Evolutionary conservation across 2,113 vertebrate species (phyloP).

Genomic region (Fregetta grallaria): DNA sequence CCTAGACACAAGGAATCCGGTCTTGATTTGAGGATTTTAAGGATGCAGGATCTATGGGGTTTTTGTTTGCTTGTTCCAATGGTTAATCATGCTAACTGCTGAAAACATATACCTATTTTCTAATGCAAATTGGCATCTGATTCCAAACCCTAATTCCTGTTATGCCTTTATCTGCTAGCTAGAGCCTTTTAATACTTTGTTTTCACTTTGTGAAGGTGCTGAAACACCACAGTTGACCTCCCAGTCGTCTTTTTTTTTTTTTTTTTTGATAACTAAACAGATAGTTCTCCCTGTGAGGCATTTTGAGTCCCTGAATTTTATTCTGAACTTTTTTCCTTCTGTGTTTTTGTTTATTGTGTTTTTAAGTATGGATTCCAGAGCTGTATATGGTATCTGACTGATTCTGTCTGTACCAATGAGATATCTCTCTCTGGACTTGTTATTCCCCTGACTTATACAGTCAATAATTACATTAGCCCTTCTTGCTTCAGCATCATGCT

Average conservation of each 20-base stretch:
- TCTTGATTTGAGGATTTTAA: neutral
- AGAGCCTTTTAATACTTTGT: neutral
- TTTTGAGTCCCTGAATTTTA: neutral
- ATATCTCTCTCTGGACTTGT: neutral
- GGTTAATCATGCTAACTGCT: neutral
- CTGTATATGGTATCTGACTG: neutral
- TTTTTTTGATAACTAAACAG: neutral
- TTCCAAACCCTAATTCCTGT: neutral
- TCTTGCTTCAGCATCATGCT: neutral
- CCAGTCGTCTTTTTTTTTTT: neutral
- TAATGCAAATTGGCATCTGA: neutral
- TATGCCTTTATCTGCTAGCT: neutral
- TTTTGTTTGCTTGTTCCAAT: neutral
- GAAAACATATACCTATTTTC: neutral
- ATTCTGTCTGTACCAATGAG: neutral
- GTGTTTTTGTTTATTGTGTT: neutral
- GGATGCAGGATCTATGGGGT: neutral
- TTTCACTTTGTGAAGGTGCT: neutral
- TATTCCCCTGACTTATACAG: neutral
- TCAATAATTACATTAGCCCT: neutral
- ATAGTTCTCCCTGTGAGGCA: neutral
- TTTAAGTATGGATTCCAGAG: neutral
- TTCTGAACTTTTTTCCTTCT: neutral
- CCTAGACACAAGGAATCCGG: neutral
- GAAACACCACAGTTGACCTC: neutral